Evolutionary conservation across 2,113 vertebrate genomes (phyloP), one percentile per base, ranked within the genome.

Genomic region (Rafetus swinhoei): DNA sequence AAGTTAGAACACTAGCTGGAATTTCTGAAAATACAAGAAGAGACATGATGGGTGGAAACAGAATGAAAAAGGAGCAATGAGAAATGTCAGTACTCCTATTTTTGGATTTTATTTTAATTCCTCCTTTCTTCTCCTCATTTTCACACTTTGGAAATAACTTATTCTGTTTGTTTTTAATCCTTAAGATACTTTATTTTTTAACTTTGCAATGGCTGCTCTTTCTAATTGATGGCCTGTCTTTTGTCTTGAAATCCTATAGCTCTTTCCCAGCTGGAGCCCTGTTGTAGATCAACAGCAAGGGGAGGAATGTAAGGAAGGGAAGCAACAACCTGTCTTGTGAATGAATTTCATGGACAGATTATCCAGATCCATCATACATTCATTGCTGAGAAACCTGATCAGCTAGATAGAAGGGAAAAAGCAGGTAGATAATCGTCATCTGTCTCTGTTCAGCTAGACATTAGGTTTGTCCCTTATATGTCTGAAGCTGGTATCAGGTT

Each of bases 311-410:
- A n/a, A 69, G 16, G 62, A n/a, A 32, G 32, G 7, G 62, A 69
- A n/a, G 7, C 15, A n/a, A 32, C 62, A 69, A 69, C 45, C 45
- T 5, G 62, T 69, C 62, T 69, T n/a, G 32, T 69, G 32, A 69
- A n/a, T n/a, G 62, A 69, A 69, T 18, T 69, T 32, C 62, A 4
- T n/a, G 29, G 62, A 32, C 62, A n/a, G 32, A 69, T 69, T 29
- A 69, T 69, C 62, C 62, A n/a, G 62, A 69, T 69, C 14, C 32
- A 69, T 65, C 56, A 7, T 29, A 56, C 18, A 57, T 11, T 79
- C 29, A 90, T 0, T 0, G 76, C 15, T 77, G 22, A 89, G 84
- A n/a, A 82, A 19, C 32, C 1, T 2, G 8, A 81, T 74, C 24
- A 88, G 56, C 2, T 21, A 3, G 18, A 3, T 9, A 77, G 90